These are phyloP conservation scores for Equus quagga DNA, from an alignment of 2,113 vertebrate genomes.

Conservation along the genomic window DNA sequence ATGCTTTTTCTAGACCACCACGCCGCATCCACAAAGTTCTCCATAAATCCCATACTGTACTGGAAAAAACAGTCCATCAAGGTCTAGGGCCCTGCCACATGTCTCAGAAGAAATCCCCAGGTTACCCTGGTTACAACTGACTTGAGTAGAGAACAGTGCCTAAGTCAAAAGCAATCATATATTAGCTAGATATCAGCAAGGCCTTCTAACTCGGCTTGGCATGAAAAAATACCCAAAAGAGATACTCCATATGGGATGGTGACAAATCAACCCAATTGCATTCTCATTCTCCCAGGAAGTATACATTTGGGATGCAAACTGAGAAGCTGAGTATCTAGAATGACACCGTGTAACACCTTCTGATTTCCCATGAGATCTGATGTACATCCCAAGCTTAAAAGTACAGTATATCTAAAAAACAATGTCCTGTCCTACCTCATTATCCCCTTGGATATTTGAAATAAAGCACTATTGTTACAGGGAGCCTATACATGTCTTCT, in stretches of 20 bases:
- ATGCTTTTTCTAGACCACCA: not conserved
- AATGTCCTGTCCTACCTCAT: not conserved
- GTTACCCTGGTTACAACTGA: not conserved
- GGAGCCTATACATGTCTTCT: not conserved
- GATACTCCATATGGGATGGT: not conserved
- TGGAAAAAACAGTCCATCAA: not conserved
- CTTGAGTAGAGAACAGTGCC: not conserved
- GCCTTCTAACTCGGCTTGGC: not conserved
- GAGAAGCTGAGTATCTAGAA: not conserved
- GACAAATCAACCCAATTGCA: not conserved
- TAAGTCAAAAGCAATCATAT: not conserved
- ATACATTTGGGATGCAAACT: not conserved
- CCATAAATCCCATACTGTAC: not conserved
- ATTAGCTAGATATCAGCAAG: not conserved
- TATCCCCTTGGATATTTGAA: not conserved
- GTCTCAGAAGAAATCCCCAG: not conserved
- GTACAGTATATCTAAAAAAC: not conserved
- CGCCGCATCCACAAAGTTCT: not conserved
- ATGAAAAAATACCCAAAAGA: slow-evolving; percentile 10
- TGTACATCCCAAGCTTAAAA: not conserved
- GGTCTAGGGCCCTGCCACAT: not conserved
- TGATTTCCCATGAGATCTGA: not conserved
- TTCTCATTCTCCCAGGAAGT: not conserved
- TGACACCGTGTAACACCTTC: not conserved
- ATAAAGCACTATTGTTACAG: not conserved